These are phyloP conservation scores for Paguma larvata DNA, from an alignment of 2,797 vertebrate genomes.

Conservation along the genomic window DNA sequence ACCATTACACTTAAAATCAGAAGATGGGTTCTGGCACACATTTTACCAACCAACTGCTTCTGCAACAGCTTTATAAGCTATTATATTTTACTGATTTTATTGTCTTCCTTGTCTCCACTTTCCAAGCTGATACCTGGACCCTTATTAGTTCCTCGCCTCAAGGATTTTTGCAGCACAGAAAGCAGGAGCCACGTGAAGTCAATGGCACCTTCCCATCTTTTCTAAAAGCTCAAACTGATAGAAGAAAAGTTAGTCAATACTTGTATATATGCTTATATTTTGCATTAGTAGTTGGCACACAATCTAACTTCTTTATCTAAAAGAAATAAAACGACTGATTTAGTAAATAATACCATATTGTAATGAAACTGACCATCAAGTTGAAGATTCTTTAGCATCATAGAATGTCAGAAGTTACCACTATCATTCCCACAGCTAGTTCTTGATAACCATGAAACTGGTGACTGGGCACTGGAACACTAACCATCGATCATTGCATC, in stretches of 20 bases:
- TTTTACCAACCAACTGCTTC: conserved; percentile 42
- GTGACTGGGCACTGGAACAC: neutral
- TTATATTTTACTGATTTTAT: neutral
- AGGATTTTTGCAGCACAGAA: neutral
- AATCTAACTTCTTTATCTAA: neutral
- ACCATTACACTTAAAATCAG: neutral
- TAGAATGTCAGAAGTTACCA: neutral
- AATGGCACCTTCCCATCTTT: neutral
- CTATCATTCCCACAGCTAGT: neutral
- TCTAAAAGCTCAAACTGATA: neutral
- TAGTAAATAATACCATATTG: neutral
- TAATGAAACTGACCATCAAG: neutral
- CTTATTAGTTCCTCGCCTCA: neutral
- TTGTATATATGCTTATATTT: neutral
- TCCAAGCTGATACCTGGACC: neutral
- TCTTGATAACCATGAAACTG: neutral
- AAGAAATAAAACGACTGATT: neutral
- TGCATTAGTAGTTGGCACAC: neutral
- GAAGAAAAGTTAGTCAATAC: neutral
- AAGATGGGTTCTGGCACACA: conserved; percentile 29
- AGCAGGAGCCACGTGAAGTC: neutral
- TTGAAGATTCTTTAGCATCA: neutral
- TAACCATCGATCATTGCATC: neutral
- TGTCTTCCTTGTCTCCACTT: neutral
- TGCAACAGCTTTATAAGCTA: neutral